These are phyloP conservation scores for Poeciliopsis turrubarensis DNA, from an alignment of 2,113 vertebrate genomes.

Conservation along the genomic window DNA sequence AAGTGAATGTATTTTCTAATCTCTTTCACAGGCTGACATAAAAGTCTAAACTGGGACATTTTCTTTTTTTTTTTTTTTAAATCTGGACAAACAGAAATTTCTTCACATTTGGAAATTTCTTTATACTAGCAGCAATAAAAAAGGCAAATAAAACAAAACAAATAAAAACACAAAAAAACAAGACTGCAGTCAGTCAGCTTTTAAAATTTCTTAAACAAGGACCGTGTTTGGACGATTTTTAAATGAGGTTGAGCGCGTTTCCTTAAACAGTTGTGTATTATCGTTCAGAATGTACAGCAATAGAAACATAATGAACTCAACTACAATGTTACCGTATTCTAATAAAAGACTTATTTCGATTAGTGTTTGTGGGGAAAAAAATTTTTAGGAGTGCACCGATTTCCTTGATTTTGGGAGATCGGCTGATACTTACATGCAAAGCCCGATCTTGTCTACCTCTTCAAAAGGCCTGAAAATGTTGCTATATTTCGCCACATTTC, in stretches of 20 bases:
- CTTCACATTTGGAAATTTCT: conserved; percentile 21
- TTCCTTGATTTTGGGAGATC: too few species aligned
- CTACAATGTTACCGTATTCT: neutral
- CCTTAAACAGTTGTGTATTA: too few species aligned
- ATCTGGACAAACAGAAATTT: conserved; percentile 28
- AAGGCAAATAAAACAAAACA: conserved; percentile 33
- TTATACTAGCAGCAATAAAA: conserved; percentile 68
- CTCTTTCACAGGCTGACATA: conserved; percentile 31
- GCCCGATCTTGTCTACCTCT: too few species aligned
- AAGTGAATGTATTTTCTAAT: conserved; percentile 8
- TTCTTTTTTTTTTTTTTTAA: conserved; percentile 30
- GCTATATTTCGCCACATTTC: too few species aligned
- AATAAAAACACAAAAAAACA: too few species aligned
- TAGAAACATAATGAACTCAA: too few species aligned
- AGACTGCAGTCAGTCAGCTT: conserved; percentile 6
- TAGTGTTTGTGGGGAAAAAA: too few species aligned
- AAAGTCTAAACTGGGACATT: conserved; percentile 45
- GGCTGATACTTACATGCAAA: too few species aligned
- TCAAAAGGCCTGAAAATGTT: too few species aligned
- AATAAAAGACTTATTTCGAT: neutral
- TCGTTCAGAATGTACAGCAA: too few species aligned
- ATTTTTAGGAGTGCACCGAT: too few species aligned
- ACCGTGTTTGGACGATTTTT: neutral
- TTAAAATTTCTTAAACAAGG: conserved; percentile 38
- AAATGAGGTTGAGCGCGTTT: neutral